Percentiles rank a stretch among this genome's conserved stretches.
Evolutionary conservation across 2,797 vertebrate genomes (phyloP).

Genomic region (Gymnoscopelus microlampas): DNA sequence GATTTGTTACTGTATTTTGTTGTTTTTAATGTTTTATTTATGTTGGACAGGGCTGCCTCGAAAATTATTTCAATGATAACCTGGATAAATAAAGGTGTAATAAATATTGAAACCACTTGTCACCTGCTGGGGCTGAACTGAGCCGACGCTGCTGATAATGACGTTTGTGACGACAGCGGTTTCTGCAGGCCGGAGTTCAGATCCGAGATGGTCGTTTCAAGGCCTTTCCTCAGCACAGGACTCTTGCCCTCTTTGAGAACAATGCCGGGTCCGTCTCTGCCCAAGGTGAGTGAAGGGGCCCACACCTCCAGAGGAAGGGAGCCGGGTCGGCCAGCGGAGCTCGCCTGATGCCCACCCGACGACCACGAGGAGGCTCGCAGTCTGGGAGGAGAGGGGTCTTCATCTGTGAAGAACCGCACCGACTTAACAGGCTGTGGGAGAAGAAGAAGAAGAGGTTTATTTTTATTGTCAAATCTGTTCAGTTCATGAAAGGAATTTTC

Average conservation of each 20-base stretch:
- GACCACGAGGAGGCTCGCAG: slow-evolving; percentile 80
- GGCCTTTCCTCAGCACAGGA: slow-evolving; percentile 75
- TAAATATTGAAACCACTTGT: neutral
- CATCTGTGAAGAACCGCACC: slow-evolving; percentile 91
- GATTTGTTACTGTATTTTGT: too few species aligned
- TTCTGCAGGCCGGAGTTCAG: slow-evolving; percentile 67
- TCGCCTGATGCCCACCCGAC: slow-evolving; percentile 69
- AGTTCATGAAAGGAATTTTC: neutral
- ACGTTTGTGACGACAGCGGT: slow-evolving; percentile 47
- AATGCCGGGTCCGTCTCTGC: slow-evolving; percentile 85
- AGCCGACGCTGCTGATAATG: slow-evolving; percentile 64
- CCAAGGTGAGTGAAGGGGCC: slow-evolving; percentile 74
- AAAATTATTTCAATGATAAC: too few species aligned
- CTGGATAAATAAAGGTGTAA: too few species aligned
- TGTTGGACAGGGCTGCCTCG: too few species aligned
- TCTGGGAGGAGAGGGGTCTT: slow-evolving; percentile 83
- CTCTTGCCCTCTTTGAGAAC: slow-evolving; percentile 86
- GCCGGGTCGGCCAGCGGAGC: slow-evolving; percentile 55
- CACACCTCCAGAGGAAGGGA: slow-evolving; percentile 79
- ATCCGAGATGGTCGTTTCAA: slow-evolving; percentile 70
- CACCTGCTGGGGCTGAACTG: slow-evolving; percentile 87
- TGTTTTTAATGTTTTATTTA: too few species aligned
- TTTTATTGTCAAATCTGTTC: neutral
- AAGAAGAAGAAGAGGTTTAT: too few species aligned
- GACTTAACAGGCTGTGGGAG: slow-evolving; percentile 89